Evolutionary conservation across 2,797 vertebrate species (phyloP), one percentile per base, ranked within the genome.

Genomic region (Aldrovandia affinis): DNA sequence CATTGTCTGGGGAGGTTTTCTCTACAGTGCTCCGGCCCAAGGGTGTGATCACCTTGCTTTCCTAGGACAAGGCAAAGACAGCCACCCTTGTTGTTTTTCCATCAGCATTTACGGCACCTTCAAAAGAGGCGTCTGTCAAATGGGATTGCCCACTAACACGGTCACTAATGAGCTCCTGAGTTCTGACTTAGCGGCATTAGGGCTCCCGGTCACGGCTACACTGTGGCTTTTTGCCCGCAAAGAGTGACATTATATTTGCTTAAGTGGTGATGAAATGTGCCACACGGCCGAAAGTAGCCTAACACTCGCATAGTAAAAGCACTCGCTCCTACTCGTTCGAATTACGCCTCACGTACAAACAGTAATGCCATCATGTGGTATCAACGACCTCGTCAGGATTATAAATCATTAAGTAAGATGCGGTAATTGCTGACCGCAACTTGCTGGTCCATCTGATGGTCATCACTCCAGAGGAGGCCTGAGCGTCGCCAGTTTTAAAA

Each of bases 31-130:
- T 79, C 89, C 77, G n/a, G 91, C 90, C 88, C 85, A 91, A 91
- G 90, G 91, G 91, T 92, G 88, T 59, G 84, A 92, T 94, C 91
- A 91, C 92, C 94, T 94, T 93, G 87, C 86, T 85, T 85, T 42
- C 83, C 85, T 86, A 86, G 42, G 80, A 91, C 87, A 86, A 89
- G 85, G 85, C 81, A 73, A 88, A 78, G 88, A 92, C 88, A 85
- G 57, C 89, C 85, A 86, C 83, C 61, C 81, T 83, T 91, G 92
- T 93, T 89, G 90, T 85, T 28, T 30, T 30, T 36, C 52, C 52
- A 57, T 80, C 33, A 30, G 30, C n/a, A 18, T 77, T 15, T n/a
- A 39, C 68, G 18, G 68, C 5, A 73, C 18, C 33, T 73, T 30
- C 39, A 5, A 39, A 14, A 73, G 70, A 14, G 70, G 15, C 20